Conservation (phyloP, 2,888 invertebrate species). For the Drosophila eohydei region DNA sequence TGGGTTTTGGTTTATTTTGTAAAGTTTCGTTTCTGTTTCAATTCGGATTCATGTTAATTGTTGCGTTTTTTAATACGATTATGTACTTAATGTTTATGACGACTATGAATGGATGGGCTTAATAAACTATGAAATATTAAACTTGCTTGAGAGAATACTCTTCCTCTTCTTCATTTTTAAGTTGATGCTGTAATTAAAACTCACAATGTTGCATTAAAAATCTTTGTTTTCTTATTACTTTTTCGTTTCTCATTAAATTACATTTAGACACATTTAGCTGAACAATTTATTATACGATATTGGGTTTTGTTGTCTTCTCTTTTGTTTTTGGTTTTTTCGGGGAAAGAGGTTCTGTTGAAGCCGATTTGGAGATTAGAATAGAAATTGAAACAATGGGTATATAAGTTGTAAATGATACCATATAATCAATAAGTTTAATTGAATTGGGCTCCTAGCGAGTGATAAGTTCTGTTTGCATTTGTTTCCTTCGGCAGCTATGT, state of each 20-base stretch:
- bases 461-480: constrained; percentile 62
- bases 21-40: constrained; percentile 48
- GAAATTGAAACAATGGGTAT: constrained; percentile 64
- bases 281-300: constrained; percentile 69
- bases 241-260: constrained; percentile 64
- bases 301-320: constrained; percentile 21
- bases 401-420: constrained; percentile 49
- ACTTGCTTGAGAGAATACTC: constrained; percentile 50
- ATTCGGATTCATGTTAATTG: constrained; percentile 54
- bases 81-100: constrained; percentile 78
- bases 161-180: constrained; percentile 24
- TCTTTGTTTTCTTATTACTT: constrained; percentile 61
- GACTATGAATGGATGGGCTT: constrained; percentile 78
- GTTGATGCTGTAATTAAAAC: constrained; percentile 72
- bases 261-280: constrained; percentile 78
- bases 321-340: constrained; percentile 27
- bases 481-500: constrained; percentile 45
- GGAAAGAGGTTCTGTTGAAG: constrained; percentile 53
- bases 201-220: constrained; percentile 75
- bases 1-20: constrained; percentile 30
- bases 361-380: constrained; percentile 55
- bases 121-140: constrained; percentile 80
- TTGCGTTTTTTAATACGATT: constrained; percentile 47
- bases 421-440: constrained; percentile 51
- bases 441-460: constrained; percentile 65